Base-by-base conservation (phyloP, 1,140 invertebrate genomes). In the Drosophila oshimai region DNA sequence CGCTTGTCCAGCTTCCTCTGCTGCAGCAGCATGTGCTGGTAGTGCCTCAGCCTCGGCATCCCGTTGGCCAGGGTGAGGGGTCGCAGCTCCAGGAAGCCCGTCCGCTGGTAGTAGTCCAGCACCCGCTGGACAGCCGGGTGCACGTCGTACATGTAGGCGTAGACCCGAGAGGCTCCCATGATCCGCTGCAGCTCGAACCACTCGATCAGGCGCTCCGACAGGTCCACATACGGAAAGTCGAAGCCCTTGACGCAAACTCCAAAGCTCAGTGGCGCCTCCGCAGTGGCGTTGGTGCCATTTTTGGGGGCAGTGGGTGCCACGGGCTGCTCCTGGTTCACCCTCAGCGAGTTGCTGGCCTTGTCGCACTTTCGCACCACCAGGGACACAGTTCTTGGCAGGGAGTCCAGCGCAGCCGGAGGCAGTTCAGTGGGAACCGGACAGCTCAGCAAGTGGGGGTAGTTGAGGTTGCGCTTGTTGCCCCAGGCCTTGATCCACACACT, bases 171-270 rank as follows among this genome's bases (percentile, higher is more conserved):
- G 0, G 97, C 97, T 1, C 98, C 98, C 2, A 99, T 92, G 3
- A 97, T 91, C 7, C 93, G 93, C n/a, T 98, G 92, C 17, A 98
- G 91, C 90, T 98, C 97, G 47, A 99, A 95, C 97, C 97, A 99
- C 90, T 99, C 98, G 18, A 98, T 94, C 7, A 99, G 91, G 12
- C 96, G 92, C 0, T 97, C 95, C 0, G 96, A 97, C 0, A 98
- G 89, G 87, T 99, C 97, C 75, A 97, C 95, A 86, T 97, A 95
- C 0, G 97, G 93, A 76, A 98, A 98, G 89, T 98, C 97, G 3
- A 99, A 92, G 0, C 93, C 98, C 92, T 98, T 99, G 4, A 99
- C 96, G 90, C 98, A 99, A 0, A 99, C 97, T 1, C 96, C 97
- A 90, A 99, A 98, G 7, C 94, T 94, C 49, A 95, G 94, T 74